A percentile compares a stretch with the other conserved stretches of the same genome.
Evolutionary conservation across 2,113 vertebrate species (phyloP).

Genomic region (Hippopotamus amphibius): DNA sequence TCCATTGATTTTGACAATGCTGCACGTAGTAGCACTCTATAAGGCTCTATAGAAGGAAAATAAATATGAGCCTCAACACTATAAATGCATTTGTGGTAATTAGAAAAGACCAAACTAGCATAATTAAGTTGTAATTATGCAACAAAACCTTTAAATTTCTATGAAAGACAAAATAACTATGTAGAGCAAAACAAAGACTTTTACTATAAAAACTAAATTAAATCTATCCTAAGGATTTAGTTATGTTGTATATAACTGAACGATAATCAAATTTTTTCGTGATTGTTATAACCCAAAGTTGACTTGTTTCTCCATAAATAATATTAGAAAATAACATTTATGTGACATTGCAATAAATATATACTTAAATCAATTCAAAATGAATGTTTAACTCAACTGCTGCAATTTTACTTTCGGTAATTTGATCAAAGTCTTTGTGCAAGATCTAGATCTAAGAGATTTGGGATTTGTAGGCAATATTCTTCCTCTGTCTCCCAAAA

Average conservation of each 20-base stretch:
- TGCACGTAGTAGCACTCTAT: background rate
- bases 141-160: background rate
- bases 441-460: background rate
- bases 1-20: background rate
- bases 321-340: background rate
- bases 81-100: background rate
- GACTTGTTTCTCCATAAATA: constrained; percentile 8
- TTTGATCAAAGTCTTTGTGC: background rate
- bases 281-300: background rate
- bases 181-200: background rate
- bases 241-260: background rate
- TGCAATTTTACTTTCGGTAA: background rate
- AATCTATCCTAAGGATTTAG: background rate
- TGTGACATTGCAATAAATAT: background rate
- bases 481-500: background rate
- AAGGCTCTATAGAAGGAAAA: background rate
- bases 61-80: background rate
- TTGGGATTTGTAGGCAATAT: background rate
- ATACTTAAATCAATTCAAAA: constrained; percentile 8
- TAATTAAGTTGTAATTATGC: constrained; percentile 8
- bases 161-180: background rate
- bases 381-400: background rate
- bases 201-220: background rate
- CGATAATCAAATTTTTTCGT: background rate
- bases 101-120: background rate